Evolutionary conservation across 30 jellyfish, hydroid and myxozoan species (phyloP), one percentile per base, ranked within the genome.

Genomic region (Catostylus mosaicus): DNA sequence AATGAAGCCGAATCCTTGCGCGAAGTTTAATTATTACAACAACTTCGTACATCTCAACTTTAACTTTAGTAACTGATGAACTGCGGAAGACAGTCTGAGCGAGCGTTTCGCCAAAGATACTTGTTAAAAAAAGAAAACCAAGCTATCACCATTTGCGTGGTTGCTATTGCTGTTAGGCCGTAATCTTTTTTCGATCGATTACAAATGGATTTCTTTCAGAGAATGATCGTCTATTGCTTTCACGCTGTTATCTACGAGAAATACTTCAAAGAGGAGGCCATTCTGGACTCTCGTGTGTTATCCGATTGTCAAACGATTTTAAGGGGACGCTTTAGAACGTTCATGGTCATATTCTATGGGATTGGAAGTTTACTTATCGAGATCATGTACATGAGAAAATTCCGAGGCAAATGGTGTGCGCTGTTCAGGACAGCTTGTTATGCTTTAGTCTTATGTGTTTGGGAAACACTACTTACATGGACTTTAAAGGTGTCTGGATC

Each of bases 181-280:
- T 14, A 11, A 6, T 52, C 29, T 24, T 19, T 22, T 52, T 24
- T 8, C 19, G 26, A 24, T 14, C 67, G 26, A 8, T 16, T 59
- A 18, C 33, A 59, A 24, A 82, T 61, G 73, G 77, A 57, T 64
- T 80, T 89, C 72, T 62, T 92, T 72, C 67, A 82, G 86, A 36
- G 82, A 73, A 84, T 72, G 22, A 32, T 51, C 70, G 34, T 74
- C 30, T 74, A 74, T 59, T 74, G 72, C 61, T 23, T 74, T 11
- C 85, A 74, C 27, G 85, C 85, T 12, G 75, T 74, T 30, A 32
- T 74, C 43, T 74, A 74, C 61, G 85, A 74, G 74, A 74, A 48
- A 59, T 74, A 7, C 31, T 74, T 74, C 85, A n/a, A 38, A 51
- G 11, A 45, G 36, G 70, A 62, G 38, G 73, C 73, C 74, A 35